These are phyloP conservation scores for Halocynthia roretzi DNA, from an alignment of 23 tunicate species.

Conservation along the genomic window DNA sequence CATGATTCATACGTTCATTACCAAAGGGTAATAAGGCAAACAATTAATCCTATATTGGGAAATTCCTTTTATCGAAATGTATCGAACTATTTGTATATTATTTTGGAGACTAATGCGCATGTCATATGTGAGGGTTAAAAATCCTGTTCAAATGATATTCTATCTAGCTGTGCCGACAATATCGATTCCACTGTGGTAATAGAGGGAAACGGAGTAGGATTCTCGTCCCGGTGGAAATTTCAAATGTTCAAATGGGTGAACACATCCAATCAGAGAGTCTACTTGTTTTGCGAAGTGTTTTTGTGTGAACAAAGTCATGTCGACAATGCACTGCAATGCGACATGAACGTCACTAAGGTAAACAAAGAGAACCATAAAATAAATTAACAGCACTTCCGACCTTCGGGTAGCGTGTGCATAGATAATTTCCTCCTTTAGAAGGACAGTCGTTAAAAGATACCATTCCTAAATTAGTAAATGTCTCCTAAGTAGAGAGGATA, in stretches of 20 bases:
- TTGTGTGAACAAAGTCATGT: slow-evolving; percentile 7
- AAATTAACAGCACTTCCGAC: neutral
- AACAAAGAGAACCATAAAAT: neutral
- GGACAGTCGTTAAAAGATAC: no score
- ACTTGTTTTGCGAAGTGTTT: slow-evolving; percentile 22
- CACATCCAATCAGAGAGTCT: slow-evolving; percentile 21
- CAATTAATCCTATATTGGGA: no score
- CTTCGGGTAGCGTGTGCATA: neutral
- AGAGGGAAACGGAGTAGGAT: neutral
- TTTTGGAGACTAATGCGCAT: neutral
- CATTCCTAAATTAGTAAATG: no score
- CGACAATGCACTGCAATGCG: neutral
- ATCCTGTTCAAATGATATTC: neutral
- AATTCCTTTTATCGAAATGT: no score
- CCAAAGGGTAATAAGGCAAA: neutral
- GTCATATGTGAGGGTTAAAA: no score
- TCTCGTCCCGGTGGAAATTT: slow-evolving; percentile 23
- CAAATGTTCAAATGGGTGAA: slow-evolving; percentile 51
- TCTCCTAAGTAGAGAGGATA: no score
- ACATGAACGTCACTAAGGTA: neutral
- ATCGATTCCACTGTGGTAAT: slow-evolving; percentile 24
- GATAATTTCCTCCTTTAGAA: no score
- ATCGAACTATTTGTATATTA: neutral
- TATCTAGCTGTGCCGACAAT: slow-evolving; percentile 10
- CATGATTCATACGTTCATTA: neutral